A percentile compares a stretch with the other conserved stretches of the same genome.
Conservation (phyloP, 2,888 invertebrate genomes). For the Litoditis marina region DNA sequence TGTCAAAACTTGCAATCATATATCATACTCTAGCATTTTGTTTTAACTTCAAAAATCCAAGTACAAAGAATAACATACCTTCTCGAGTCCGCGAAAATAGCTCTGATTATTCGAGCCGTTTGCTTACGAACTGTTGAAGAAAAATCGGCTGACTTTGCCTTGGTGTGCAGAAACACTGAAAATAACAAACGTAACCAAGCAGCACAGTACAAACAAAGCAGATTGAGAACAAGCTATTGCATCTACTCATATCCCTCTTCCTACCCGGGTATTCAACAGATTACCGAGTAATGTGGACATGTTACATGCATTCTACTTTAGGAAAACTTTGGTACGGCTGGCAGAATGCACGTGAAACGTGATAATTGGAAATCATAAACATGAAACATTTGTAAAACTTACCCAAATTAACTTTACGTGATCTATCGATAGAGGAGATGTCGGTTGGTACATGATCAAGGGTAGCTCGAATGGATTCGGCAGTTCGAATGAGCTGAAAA, state of each 20-base stretch:
- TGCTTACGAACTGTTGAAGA: slow-evolving; percentile 20
- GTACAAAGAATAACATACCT: too few species aligned
- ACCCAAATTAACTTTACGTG: too few species aligned
- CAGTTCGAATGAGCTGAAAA: slow-evolving; percentile 23
- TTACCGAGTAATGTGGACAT: background rate
- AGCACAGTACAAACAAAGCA: slow-evolving; percentile 9
- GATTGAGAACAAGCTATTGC: slow-evolving; percentile 26
- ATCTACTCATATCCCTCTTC: background rate
- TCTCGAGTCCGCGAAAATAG: slow-evolving; percentile 21
- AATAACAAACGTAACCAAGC: background rate
- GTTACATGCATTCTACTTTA: too few species aligned
- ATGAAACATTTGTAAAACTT: too few species aligned
- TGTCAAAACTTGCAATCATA: too few species aligned
- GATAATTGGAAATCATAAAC: too few species aligned
- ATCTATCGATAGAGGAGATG: too few species aligned
- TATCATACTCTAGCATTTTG: too few species aligned
- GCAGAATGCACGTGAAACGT: too few species aligned
- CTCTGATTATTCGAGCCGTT: slow-evolving; percentile 23
- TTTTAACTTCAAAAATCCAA: too few species aligned
- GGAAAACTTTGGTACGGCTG: background rate
- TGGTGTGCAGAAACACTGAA: slow-evolving; percentile 49
- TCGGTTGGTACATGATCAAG: too few species aligned
- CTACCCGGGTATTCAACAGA: background rate
- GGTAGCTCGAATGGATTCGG: slow-evolving; percentile 30
- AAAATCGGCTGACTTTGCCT: slow-evolving; percentile 38